Conservation (phyloP, 2,888 invertebrate species). For the Andrena minutula region DNA sequence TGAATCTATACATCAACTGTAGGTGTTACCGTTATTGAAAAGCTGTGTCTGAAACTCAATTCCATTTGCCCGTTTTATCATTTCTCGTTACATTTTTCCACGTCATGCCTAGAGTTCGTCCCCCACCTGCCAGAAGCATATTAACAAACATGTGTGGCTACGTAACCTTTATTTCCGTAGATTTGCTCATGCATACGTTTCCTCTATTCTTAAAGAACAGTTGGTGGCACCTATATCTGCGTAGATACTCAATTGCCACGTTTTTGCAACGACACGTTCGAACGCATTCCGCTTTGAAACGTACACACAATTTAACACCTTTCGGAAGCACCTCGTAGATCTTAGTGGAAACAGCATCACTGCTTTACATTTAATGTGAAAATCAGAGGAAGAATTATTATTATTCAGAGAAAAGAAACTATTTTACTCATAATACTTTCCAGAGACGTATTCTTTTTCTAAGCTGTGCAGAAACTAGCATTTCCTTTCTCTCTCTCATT, state of each 20-base stretch:
- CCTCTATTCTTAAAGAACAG: conserved; percentile 29
- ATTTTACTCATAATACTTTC: too few relatives aligned
- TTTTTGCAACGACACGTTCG: background rate
- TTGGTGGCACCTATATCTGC: conserved; percentile 21
- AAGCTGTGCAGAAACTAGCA: too few relatives aligned
- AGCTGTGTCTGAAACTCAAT: background rate
- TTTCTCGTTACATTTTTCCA: background rate
- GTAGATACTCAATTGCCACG: conserved; percentile 14
- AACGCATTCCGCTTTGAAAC: background rate
- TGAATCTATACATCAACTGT: background rate
- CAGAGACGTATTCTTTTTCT: too few relatives aligned
- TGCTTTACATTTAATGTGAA: background rate
- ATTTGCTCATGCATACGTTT: conserved; percentile 44
- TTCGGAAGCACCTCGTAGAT: background rate
- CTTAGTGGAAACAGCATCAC: background rate
- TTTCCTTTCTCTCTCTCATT: too few relatives aligned
- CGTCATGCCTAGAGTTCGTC: background rate
- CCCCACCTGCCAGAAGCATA: conserved; percentile 2
- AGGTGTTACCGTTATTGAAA: background rate
- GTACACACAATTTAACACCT: background rate
- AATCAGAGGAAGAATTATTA: too few relatives aligned
- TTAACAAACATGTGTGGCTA: conserved; percentile 22
- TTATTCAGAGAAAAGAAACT: too few relatives aligned
- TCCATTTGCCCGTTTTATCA: background rate
- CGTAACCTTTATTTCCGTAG: conserved; percentile 56